Evolutionary conservation across 2,113 vertebrate species (phyloP).

Genomic region (Passerina amoena): DNA sequence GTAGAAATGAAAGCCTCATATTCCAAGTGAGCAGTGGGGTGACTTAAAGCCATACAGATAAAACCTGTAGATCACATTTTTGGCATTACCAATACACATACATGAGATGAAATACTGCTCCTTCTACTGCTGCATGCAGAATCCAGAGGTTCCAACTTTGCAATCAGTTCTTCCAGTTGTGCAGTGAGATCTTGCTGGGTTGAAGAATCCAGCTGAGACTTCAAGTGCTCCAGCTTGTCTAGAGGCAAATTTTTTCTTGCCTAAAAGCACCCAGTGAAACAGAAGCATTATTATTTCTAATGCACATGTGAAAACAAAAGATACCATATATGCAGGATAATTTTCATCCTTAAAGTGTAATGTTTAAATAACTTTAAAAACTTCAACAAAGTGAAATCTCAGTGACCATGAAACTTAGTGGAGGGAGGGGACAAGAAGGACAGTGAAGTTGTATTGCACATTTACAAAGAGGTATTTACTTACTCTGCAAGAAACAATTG

Average conservation of each 20-base stretch:
- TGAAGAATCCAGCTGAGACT: conserved; percentile 82
- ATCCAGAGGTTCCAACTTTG: conserved; percentile 88
- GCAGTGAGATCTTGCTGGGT: conserved; percentile 77
- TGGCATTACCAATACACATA: conserved; percentile 58
- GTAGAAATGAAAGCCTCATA: background rate
- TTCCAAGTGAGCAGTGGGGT: fast-evolving
- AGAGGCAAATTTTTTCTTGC: conserved; percentile 88
- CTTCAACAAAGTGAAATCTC: background rate
- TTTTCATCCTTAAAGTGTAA: background rate
- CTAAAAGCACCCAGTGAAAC: conserved; percentile 65
- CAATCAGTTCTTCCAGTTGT: conserved; percentile 88
- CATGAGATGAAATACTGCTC: conserved; percentile 97
- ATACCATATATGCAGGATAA: background rate
- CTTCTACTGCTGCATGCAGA: conserved; percentile 95
- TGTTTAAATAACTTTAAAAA: background rate
- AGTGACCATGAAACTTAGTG: background rate
- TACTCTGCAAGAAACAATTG: conserved; percentile 83
- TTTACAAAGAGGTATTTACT: conserved; percentile 32
- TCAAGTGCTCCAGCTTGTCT: conserved; percentile 91
- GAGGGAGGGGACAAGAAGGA: background rate
- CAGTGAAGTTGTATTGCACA: background rate
- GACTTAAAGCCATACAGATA: background rate
- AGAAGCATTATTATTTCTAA: background rate
- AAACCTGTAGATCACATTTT: background rate
- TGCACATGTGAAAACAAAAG: background rate